A percentile compares a stretch with the other conserved stretches of the same genome.
Conservation (phyloP, 2,888 invertebrate genomes). For the Protodeltote pygarga region DNA sequence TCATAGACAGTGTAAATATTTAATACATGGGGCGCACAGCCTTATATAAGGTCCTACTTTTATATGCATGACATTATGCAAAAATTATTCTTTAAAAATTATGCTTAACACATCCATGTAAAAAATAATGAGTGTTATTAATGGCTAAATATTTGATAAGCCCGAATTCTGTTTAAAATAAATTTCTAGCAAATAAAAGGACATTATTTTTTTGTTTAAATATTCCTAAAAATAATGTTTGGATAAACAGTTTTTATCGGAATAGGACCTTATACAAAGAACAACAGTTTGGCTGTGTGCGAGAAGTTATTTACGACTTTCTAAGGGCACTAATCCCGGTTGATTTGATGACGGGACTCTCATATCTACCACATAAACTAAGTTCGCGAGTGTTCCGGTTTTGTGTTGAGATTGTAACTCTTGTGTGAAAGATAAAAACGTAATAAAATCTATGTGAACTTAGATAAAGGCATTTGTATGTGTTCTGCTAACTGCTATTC, state of each 20-base stretch:
- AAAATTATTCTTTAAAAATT: constrained; percentile 20
- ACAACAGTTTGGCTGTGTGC: constrained; percentile 33
- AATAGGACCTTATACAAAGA: constrained; percentile 30
- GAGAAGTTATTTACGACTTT: constrained; percentile 49
- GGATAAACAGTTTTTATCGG: constrained; percentile 5
- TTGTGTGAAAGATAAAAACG: constrained; percentile 33
- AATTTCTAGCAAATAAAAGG: no score
- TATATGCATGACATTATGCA: constrained; percentile 33
- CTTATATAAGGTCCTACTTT: constrained; percentile 37
- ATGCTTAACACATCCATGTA: no score
- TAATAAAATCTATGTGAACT: constrained; percentile 8
- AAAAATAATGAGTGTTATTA: constrained; percentile 14
- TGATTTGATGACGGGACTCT: constrained; percentile 51
- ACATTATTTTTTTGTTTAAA: background rate
- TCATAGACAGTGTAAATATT: constrained; percentile 53
- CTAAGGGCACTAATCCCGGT: constrained; percentile 46
- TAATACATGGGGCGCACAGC: constrained; percentile 47
- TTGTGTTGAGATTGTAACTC: constrained; percentile 32
- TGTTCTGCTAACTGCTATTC: background rate
- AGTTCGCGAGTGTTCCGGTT: constrained; percentile 27
- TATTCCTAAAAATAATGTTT: constrained; percentile 6
- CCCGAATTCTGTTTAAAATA: no score
- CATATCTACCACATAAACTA: constrained; percentile 32
- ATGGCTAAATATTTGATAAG: no score
- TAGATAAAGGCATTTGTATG: background rate